Conservation (phyloP, 2,888 invertebrate species). For the Oegoconia quadripuncta region DNA sequence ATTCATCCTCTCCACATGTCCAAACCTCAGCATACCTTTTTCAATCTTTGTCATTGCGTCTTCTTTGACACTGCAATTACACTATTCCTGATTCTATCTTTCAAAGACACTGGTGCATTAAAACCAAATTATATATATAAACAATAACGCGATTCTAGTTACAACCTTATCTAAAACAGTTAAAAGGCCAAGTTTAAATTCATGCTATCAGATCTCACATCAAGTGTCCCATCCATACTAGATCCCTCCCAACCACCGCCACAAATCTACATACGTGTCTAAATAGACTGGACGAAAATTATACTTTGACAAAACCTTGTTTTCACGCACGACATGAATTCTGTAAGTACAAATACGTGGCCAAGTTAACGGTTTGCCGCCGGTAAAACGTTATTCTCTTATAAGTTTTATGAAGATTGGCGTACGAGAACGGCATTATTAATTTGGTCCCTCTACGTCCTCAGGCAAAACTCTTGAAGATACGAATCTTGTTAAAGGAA, state of each 20-base stretch:
- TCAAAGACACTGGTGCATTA: too few species aligned
- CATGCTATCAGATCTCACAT: background rate
- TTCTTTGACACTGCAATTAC: too few species aligned
- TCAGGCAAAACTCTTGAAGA: conserved; percentile 68
- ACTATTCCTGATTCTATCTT: too few species aligned
- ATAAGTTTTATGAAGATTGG: background rate
- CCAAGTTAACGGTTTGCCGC: conserved; percentile 28
- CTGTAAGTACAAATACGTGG: conserved; percentile 58
- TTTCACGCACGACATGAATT: conserved; percentile 68
- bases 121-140: too few species aligned
- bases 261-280: conserved; percentile 27
- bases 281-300: conserved; percentile 42
- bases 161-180: too few species aligned
- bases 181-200: too few species aligned
- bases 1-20: too few species aligned
- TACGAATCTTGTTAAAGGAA: conserved; percentile 76
- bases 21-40: too few species aligned
- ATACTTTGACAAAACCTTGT: conserved; percentile 74
- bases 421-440: conserved; percentile 6
- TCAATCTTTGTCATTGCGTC: too few species aligned
- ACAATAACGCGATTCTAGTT: too few species aligned
- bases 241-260: conserved; percentile 26
- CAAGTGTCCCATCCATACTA: conserved; percentile 10
- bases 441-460: conserved; percentile 42
- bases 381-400: conserved; percentile 1